These are phyloP conservation scores for Rhadinocentrus ornatus DNA, from an alignment of 2,797 vertebrate species.

Conservation along the genomic window DNA sequence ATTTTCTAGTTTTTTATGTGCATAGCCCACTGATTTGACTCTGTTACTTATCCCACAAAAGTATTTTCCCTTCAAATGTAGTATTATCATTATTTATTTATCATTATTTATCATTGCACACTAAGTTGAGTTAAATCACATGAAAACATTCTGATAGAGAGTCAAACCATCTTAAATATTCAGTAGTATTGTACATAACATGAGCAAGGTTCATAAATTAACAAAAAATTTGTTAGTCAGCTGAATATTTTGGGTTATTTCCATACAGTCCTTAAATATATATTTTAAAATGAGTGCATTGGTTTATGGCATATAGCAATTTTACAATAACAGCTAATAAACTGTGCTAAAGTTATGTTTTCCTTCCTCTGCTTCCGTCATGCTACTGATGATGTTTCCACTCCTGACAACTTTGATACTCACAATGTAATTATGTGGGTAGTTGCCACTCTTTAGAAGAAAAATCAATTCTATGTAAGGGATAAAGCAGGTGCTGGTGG, in stretches of 20 bases:
- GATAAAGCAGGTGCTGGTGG: neutral
- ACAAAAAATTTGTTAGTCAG: no score
- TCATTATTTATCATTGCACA: no score
- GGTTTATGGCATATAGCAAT: neutral
- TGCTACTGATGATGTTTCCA: neutral
- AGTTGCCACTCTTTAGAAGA: neutral
- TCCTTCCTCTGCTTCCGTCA: neutral
- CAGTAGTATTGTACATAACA: neutral
- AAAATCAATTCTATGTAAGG: neutral
- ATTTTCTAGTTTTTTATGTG: no score
- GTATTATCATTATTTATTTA: no score
- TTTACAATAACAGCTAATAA: neutral
- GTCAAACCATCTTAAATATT: neutral
- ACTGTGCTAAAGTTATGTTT: neutral
- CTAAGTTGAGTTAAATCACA: no score
- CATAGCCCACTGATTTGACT: no score
- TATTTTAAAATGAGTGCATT: neutral
- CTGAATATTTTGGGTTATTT: no score
- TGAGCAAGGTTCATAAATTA: neutral
- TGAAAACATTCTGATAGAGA: no score
- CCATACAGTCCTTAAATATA: neutral
- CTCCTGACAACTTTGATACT: neutral
- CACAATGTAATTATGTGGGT: neutral
- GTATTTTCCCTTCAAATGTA: no score
- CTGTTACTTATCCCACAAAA: no score